Base-by-base conservation (phyloP, 2,113 vertebrate species). In the Cochlearius cochlearius region DNA sequence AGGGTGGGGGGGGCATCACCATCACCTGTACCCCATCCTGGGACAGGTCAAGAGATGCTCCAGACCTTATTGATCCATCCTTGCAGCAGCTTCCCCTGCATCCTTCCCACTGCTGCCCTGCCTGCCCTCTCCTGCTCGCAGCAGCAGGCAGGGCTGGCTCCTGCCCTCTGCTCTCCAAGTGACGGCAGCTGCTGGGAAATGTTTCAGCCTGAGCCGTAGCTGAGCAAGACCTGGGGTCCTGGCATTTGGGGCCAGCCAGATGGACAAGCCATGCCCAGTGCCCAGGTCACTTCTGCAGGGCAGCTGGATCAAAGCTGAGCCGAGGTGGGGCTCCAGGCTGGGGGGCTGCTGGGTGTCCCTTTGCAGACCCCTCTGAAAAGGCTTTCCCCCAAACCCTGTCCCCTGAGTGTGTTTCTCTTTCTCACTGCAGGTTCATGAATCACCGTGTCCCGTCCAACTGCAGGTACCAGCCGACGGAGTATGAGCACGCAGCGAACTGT, bases 391-490 rank as follows among this genome's bases (percentile, higher is more conserved):
- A 12, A 5, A 7, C 9, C 25, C 8, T 0, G 0, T 30, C 18
- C 12, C 15, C 72, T 92, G 53, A 96, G 15, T 0, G 0, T 34
- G n/a, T 41, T 75, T 79, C 38, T 93, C 23, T 45, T 43, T 96
- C 77, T 96, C 11, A 0, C 94, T 96, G 67, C 96, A 99, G 99
- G 98, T 99, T 99, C 97, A 99, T 99, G 99, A 99, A 99, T 92
- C 98, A 98, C 96, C 98, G 99, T 27, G 99, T 99, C 22, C 99
- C 99, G 0, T 94, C 99, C 95, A 98, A 99, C 97, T 96, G 98
- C 98, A 97, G 99, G 96, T 99, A 99, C 98, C 99, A 99, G 96
- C 99, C 99, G 11, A 99, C 99, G 0, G 99, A 99, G 52, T 99
- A 99, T 0, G 99, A 99, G 87, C 99, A 99, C 0, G 99, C 98